Base-by-base conservation (phyloP, 2,113 vertebrate genomes). In the Indicator maculatus region DNA sequence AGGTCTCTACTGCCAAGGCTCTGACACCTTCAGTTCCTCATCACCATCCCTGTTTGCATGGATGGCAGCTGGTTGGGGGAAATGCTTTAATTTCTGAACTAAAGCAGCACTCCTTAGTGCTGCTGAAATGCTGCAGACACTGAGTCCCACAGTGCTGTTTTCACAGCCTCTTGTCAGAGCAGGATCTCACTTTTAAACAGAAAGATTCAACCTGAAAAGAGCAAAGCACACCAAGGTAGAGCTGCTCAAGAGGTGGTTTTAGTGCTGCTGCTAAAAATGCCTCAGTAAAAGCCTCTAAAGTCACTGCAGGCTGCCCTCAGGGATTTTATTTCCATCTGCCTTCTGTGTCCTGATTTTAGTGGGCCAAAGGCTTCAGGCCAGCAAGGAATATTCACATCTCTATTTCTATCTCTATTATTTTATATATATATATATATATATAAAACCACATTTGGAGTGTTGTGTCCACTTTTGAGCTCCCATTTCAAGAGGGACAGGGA, bases 251-350 rank as follows among this genome's bases (percentile, higher is more conserved):
- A 58, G 74, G 77, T 91, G 90, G 55, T 78, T 88, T 90, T 83
- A 47, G 45, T 83, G 94, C 75, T 75, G 69, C 83, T 92, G 70
- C 90, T 94, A 78, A 91, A 95, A 95, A 61, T n/a, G 26, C 64
- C 77, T 47, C 55, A 53, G 87, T 74, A 75, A 93, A 72, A 93
- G 77, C 2, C 77, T 50, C 0, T 27, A 33, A 93, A 93, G 70
- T 52, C 38, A 18, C 41, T 30, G 3, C 27, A 71, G 83, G 89
- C 63, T 38, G 21, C 71, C 36, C 27, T 76, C 33, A 71, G 30
- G 33, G 71, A 45, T 55, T 95, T 89, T 60, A 83, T 47, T 55
- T 85, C 71, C 70, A 88, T 58, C 28, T 95, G 80, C 64, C 33
- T 87, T 95, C 93, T 78, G 65, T 93, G 90, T 90, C 90, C 84